Percentiles rank a stretch among this genome's conserved stretches.
Evolutionary conservation across 2,888 invertebrate species (phyloP).

Genomic region (Antitype chi): DNA sequence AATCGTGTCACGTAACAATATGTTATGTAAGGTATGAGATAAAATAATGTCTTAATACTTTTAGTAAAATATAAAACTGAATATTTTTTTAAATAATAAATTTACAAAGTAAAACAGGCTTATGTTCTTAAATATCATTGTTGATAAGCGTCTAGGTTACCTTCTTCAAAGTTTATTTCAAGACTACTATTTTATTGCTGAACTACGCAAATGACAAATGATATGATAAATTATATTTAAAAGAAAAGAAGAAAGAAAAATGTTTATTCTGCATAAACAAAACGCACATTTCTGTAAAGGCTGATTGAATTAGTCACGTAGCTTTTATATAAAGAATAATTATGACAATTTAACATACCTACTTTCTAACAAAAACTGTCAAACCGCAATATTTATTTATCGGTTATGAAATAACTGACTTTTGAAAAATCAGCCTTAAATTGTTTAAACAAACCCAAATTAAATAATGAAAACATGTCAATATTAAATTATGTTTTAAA

Average conservation of each 20-base stretch:
- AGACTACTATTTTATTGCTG: not conserved
- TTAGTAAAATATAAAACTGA: not conserved
- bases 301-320: too few species aligned
- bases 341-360: too few species aligned
- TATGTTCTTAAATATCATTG: not conserved
- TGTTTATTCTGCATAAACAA: too few species aligned
- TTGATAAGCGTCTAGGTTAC: not conserved
- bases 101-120: not conserved
- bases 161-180: not conserved
- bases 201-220: not conserved
- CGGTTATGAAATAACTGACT: too few species aligned
- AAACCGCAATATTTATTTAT: too few species aligned
- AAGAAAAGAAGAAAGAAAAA: too few species aligned
- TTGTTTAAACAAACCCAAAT: not conserved
- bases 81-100: not conserved
- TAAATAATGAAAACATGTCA: not conserved
- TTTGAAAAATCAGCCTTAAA: too few species aligned
- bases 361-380: too few species aligned
- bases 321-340: too few species aligned
- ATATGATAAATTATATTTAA: not conserved
- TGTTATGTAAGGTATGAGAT: not conserved
- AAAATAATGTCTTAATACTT: not conserved
- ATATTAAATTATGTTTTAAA: not conserved
- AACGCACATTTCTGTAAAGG: not conserved
- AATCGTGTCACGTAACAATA: constrained; percentile 7